Evolutionary conservation across 2,113 vertebrate species (phyloP), one percentile per base, ranked within the genome.

Genomic region (Gulo gulo): DNA sequence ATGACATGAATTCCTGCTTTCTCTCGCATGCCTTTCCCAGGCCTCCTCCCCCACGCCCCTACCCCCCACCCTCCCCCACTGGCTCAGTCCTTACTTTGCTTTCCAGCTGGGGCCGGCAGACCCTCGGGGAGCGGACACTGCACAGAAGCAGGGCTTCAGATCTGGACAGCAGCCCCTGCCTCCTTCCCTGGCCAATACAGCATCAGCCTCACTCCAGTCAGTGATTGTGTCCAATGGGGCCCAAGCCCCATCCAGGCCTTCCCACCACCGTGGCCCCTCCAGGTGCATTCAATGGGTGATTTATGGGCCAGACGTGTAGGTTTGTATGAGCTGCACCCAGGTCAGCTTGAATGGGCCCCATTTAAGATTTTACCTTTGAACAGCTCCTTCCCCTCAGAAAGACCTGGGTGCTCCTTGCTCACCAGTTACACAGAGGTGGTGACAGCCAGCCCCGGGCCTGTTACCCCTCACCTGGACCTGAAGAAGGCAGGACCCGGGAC

Each of bases 401-500:
- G 24, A 50, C 42, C 42, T 18, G 8, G 18, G 6, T 18, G 34
- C 71, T 50, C 39, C 36, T 0, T 13, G 39, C 63, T 23, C 15
- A 4, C 39, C 39, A 16, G 2, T 74, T 9, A 42, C 45, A 61
- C 14, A 6, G 20, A 20, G 5, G 24, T 11, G 26, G 3, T 18
- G 16, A 7, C 24, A 67, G 13, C 79, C 26, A 1, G 61, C 10
- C 42, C 39, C 59, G 50, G 52, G 15, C 95, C 59, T 71, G 26
- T 76, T 50, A 6, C 85, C 18, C 59, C 13, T 20, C 5, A 39
- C 14, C 7, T 13, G 15, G 21, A 26, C 57, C 34, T 26, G 20
- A 7, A 13, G 34, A 7, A 55, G n/a, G 23, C 11, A 13, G 14
- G 76, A 65, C 16, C 0, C 45, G 0, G 0, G 26, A 8, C 55